phyloP scores from a whole-genome alignment of 2,797 vertebrate genomes.

The Pitangus sulphuratus region DNA sequence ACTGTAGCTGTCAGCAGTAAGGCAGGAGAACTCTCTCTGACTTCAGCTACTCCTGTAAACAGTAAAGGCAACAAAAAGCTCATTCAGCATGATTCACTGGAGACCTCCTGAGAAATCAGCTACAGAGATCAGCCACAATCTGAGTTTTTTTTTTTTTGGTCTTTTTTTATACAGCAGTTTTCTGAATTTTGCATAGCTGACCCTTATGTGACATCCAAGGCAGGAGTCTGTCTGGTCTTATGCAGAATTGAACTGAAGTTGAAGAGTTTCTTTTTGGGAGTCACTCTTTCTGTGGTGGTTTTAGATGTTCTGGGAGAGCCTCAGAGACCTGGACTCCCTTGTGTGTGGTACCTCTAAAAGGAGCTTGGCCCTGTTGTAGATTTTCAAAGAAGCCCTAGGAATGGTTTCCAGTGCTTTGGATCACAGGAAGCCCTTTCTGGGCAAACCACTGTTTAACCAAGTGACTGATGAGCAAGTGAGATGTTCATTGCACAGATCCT shows the following conservation, averaged over 20 bases:
- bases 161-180: conserved; percentile 23
- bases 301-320: background rate
- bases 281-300: background rate
- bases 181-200: conserved; percentile 19
- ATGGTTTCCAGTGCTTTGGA: background rate
- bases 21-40: conserved; percentile 19
- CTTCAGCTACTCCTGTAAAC: conserved; percentile 41
- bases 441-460: background rate
- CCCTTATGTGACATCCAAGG: background rate
- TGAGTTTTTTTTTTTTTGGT: conserved; percentile 23
- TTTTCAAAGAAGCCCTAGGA: background rate
- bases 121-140: background rate
- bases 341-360: background rate
- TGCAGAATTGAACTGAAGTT: background rate
- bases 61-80: conserved; percentile 43
- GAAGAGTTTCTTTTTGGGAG: background rate
- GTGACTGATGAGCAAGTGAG: background rate
- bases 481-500: background rate
- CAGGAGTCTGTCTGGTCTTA: background rate
- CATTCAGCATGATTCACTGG: conserved; percentile 30
- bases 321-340: background rate
- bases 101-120: conserved; percentile 41
- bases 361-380: background rate
- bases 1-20: conserved; percentile 50
- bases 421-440: background rate